Percentiles rank a stretch among this genome's conserved stretches.
These are phyloP conservation scores for Oreotrochilus melanogaster DNA, from an alignment of 2,113 vertebrate species.

Conservation along the genomic window DNA sequence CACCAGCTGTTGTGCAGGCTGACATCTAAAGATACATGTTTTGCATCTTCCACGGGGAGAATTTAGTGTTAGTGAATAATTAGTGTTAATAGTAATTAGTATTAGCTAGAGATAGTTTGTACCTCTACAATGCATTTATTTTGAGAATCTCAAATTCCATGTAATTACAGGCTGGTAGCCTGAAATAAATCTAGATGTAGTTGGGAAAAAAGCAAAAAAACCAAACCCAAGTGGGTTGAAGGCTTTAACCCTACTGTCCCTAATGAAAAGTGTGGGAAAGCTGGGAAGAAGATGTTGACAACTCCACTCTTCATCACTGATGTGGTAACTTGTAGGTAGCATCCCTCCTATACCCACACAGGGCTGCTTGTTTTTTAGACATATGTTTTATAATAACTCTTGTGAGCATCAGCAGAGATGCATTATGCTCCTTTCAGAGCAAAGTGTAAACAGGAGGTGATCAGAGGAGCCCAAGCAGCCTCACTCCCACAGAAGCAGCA, in stretches of 20 bases:
- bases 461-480: background rate
- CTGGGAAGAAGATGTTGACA: background rate
- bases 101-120: background rate
- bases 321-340: background rate
- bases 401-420: background rate
- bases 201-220: background rate
- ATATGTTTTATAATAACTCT: background rate
- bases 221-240: background rate
- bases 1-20: slow-evolving; percentile 8
- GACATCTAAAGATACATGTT: background rate
- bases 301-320: background rate
- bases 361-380: background rate
- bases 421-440: accelerated
- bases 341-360: background rate
- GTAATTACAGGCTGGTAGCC: background rate
- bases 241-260: background rate
- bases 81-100: slow-evolving; percentile 32
- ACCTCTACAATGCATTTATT: background rate
- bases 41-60: background rate
- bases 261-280: background rate
- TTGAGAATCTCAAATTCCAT: background rate
- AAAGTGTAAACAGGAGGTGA: accelerated
- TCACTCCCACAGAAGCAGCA: accelerated
- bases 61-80: slow-evolving; percentile 7
- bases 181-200: background rate